Conservation (phyloP, 2,888 invertebrate species). For the Thymelicus lineola region DNA sequence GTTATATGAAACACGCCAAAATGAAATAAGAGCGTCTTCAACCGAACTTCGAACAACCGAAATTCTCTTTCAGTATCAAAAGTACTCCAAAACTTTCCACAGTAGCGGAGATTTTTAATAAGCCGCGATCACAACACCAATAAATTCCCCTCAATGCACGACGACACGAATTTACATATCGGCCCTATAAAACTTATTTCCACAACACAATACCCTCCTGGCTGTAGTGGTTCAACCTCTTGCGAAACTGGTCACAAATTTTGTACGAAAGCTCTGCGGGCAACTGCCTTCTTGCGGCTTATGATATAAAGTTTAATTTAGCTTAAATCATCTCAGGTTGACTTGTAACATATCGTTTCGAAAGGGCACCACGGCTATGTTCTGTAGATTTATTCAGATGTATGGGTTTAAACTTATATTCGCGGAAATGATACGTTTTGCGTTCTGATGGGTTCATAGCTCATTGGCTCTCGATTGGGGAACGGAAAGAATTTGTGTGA, state of each 20-base stretch:
- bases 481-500: too few species aligned
- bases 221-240: conserved; percentile 48
- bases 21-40: too few species aligned
- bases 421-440: conserved; percentile 27
- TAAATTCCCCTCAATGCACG: conserved; percentile 26
- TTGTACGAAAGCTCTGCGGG: conserved; percentile 23
- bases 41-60: too few species aligned
- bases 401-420: conserved; percentile 39
- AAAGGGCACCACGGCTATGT: conserved; percentile 50
- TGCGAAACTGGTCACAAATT: conserved; percentile 46
- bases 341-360: conserved; percentile 40
- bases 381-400: conserved; percentile 49
- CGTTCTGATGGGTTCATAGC: background rate
- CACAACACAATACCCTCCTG: conserved; percentile 43
- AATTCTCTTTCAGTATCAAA: background rate
- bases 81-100: background rate
- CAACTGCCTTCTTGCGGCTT: background rate
- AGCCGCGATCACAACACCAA: conserved; percentile 13
- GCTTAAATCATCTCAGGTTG: background rate
- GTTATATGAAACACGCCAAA: too few species aligned
- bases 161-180: conserved; percentile 26
- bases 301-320: background rate
- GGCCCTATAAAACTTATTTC: conserved; percentile 31
- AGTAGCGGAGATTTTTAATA: conserved; percentile 17
- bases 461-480: background rate